A percentile compares a stretch with the other conserved stretches of the same genome.
These are phyloP conservation scores for Microplitis demolitor DNA, from an alignment of 1,140 invertebrate species.

Conservation along the genomic window DNA sequence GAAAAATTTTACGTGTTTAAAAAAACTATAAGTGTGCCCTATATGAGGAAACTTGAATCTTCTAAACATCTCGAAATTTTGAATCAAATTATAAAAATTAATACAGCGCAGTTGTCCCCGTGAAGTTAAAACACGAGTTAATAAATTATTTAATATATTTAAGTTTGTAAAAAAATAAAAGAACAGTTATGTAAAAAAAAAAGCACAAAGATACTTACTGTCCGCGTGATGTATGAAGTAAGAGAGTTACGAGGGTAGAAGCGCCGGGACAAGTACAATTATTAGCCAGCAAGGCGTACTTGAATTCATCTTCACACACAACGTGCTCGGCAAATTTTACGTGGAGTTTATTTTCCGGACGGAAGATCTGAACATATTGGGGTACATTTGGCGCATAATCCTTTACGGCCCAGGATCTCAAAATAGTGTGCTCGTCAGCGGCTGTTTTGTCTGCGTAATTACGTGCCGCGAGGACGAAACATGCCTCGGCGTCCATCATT, in stretches of 20 bases:
- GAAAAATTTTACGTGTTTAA: too few species aligned
- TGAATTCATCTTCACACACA: constrained; percentile 97
- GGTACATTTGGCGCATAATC: constrained; percentile 95
- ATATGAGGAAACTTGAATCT: too few species aligned
- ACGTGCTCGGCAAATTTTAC: constrained; percentile 98
- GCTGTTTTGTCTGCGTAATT: constrained; percentile 97
- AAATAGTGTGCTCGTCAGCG: constrained; percentile 95
- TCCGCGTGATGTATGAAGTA: constrained; percentile 94
- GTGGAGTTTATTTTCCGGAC: constrained; percentile 97
- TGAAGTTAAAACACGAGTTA: background rate
- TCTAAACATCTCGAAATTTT: too few species aligned
- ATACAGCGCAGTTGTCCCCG: background rate
- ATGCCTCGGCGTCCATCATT: constrained; percentile 96
- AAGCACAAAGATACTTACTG: constrained; percentile 74
- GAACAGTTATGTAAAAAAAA: constrained; percentile 17
- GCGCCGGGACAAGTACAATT: constrained; percentile 97
- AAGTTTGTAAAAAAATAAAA: background rate
- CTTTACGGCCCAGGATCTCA: constrained; percentile 96
- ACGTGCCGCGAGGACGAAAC: constrained; percentile 91
- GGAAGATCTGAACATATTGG: constrained; percentile 97
- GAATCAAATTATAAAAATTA: background rate
- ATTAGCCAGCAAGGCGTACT: constrained; percentile 95
- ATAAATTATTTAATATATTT: background rate
- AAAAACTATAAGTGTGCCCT: too few species aligned
- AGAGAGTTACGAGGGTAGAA: constrained; percentile 92